Percentiles rank a stretch among this genome's conserved stretches.
phyloP scores from a whole-genome alignment of 2,797 vertebrate species.

The Chaunax sp. region DNA sequence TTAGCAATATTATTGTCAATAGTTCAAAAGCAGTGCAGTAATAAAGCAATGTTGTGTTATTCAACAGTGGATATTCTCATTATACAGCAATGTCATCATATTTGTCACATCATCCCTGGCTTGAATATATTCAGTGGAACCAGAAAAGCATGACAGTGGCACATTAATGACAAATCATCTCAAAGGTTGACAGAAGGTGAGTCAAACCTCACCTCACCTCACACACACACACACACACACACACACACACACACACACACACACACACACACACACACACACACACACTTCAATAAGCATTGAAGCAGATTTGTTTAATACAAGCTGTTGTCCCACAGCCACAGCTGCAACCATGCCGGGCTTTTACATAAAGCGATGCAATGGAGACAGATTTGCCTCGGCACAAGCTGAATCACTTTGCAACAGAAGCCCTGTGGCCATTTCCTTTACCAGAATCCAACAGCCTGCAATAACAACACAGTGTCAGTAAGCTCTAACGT shows the following conservation, averaged over 20 bases:
- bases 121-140: too few species aligned
- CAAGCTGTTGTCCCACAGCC: constrained; percentile 37
- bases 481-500: constrained; percentile 21
- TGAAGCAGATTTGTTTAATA: constrained; percentile 52
- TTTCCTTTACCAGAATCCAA: constrained; percentile 20
- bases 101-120: too few species aligned
- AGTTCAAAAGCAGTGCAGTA: too few species aligned
- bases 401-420: constrained; percentile 59
- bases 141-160: background rate
- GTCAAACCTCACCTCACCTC: too few species aligned
- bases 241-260: too few species aligned
- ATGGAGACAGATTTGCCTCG: constrained; percentile 47
- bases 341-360: constrained; percentile 29
- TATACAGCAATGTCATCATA: too few species aligned
- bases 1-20: too few species aligned
- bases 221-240: too few species aligned
- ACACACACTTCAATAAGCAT: constrained; percentile 27
- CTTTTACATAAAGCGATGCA: constrained; percentile 43
- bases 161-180: constrained; percentile 10
- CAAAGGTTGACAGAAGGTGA: too few species aligned
- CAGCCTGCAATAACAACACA: constrained; percentile 24
- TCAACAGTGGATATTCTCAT: too few species aligned
- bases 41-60: too few species aligned
- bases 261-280: constrained; percentile 5
- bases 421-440: constrained; percentile 37